Conservation (phyloP, 2,888 invertebrate species). For the Caenorhabditis japonica region DNA sequence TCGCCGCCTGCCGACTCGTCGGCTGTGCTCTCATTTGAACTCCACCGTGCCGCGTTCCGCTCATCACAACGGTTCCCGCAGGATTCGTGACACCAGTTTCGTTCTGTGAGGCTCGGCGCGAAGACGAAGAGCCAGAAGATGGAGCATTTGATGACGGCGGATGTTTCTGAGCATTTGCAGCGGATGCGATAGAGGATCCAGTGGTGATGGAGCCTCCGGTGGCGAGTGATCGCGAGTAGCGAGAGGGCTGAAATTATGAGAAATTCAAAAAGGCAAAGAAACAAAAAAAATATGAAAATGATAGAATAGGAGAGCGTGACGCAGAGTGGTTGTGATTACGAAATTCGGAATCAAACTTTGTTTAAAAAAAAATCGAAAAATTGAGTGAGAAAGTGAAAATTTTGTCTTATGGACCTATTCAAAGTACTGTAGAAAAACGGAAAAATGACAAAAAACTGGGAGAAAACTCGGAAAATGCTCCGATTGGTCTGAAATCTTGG, state of each 20-base stretch:
- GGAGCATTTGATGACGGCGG: slow-evolving; percentile 2
- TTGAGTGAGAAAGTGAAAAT: too few relatives aligned
- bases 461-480: too few relatives aligned
- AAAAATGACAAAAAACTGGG: too few relatives aligned
- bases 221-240: slow-evolving; percentile 48
- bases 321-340: too few relatives aligned
- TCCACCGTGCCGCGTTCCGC: slow-evolving; percentile 50
- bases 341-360: too few relatives aligned
- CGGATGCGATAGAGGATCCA: slow-evolving; percentile 42
- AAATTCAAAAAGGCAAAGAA: neutral
- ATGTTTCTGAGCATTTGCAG: slow-evolving; percentile 47
- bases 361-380: too few relatives aligned
- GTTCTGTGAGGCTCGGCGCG: slow-evolving; percentile 56
- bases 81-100: slow-evolving; percentile 41
- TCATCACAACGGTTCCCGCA: slow-evolving; percentile 39
- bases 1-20: slow-evolving; percentile 46
- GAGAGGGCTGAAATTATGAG: slow-evolving; percentile 57
- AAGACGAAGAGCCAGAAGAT: slow-evolving; percentile 41
- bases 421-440: too few relatives aligned
- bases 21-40: slow-evolving; percentile 60
- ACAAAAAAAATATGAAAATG: neutral
- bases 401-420: too few relatives aligned
- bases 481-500: too few relatives aligned
- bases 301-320: neutral
- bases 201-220: slow-evolving; percentile 34